Evolutionary conservation across 2,888 invertebrate species (phyloP), one percentile per base, ranked within the genome.

Genomic region (Drosophila nigricruria): DNA sequence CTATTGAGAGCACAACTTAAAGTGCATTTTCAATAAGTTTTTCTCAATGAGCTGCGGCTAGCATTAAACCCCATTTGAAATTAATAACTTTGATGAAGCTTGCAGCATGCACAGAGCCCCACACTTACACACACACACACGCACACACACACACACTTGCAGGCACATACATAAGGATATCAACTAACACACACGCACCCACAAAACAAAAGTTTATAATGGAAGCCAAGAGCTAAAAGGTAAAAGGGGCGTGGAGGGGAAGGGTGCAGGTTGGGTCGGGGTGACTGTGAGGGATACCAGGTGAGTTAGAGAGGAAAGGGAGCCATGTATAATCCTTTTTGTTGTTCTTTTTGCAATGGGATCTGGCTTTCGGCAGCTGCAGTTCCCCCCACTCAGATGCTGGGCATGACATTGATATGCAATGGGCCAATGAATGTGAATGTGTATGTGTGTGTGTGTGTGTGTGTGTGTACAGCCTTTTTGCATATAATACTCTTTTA

Each of bases 1-100:
- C 47, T n/a, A 10, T 10, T 9, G 5, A n/a, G 3, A n/a, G 2
- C 10, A 18, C 12, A 16, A 30, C 30, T 47, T n/a, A 27, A 61
- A 27, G 8, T 20, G 43, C 5, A 16, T 20, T 64, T 49, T 20
- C 3, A 61, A 14, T 38, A 66, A 34, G 36, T 66, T 49, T 16
- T 49, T 23, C 16, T 42, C 20, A 43, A 53, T 40, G 16, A 38
- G 49, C 52, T 66, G 18, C 8, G 9, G 50, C 25, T 12, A 16
- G 45, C 42, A 67, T 64, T 75, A 59, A 61, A 57, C 50, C 38
- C 16, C 34, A 59, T 64, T 64, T 76, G 84, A 74, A 84, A 84
- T 78, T 87, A 80, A 89, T 84, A 89, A 75, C 77, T 56, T 78
- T 84, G 84, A 65, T 58, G 50, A 56, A 71, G 72, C 56, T 79